phyloP scores from a whole-genome alignment of 2,888 invertebrate genomes.

The Cryptops parisi region DNA sequence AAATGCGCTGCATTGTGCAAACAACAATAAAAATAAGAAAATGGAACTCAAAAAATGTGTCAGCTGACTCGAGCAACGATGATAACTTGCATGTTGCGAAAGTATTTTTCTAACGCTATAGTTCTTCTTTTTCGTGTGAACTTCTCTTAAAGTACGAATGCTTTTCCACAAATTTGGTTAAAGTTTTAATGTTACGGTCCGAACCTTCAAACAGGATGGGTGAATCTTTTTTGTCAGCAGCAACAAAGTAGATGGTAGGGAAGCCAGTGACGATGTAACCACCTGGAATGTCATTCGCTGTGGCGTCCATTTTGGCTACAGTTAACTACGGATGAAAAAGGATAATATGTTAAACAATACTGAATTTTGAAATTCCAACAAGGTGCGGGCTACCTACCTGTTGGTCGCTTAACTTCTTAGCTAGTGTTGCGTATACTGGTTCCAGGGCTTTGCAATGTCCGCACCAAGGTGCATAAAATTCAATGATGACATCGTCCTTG shows the following conservation, averaged over 20 bases:
- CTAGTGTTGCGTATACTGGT: constrained; percentile 34
- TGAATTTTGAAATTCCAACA: not conserved
- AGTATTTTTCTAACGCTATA: too few species aligned
- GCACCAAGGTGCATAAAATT: constrained; percentile 45
- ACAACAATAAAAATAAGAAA: too few species aligned
- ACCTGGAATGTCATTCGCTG: constrained; percentile 29
- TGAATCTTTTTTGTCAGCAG: constrained; percentile 29
- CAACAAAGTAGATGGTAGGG: constrained; percentile 33
- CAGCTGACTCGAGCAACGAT: too few species aligned
- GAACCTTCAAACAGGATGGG: constrained; percentile 31
- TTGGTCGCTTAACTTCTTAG: constrained; percentile 27
- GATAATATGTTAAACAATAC: not conserved
- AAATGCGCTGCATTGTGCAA: too few species aligned
- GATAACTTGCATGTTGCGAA: too few species aligned
- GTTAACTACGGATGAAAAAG: constrained; percentile 20
- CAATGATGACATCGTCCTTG: constrained; percentile 39
- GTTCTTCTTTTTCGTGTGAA: too few species aligned
- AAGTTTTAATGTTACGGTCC: constrained; percentile 26
- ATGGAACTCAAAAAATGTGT: too few species aligned
- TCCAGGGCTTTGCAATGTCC: constrained; percentile 42
- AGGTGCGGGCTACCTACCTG: constrained; percentile 25
- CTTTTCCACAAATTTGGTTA: constrained; percentile 28
- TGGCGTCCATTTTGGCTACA: constrained; percentile 31
- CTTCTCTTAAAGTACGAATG: constrained; percentile 22
- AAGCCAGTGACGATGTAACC: constrained; percentile 27